A percentile compares a stretch with the other conserved stretches of the same genome.
These are phyloP conservation scores for Ellobium chinense DNA, from an alignment of 2,888 invertebrate genomes.

Conservation along the genomic window DNA sequence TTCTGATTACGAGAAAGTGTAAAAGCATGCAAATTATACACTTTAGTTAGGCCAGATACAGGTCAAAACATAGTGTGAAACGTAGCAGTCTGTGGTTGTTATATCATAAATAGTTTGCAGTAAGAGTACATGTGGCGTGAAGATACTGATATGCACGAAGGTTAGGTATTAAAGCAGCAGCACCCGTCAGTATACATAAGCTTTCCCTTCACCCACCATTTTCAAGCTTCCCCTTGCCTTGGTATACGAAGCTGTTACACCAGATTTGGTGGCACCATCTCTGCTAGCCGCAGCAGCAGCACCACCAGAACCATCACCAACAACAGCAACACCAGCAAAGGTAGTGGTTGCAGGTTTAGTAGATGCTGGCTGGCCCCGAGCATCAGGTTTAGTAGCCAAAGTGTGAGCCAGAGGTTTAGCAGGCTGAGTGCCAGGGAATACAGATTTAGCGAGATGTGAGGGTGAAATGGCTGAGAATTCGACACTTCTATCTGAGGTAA, in stretches of 20 bases:
- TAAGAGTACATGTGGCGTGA: no score
- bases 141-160: not conserved
- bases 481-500: no score
- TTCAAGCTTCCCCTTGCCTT: not conserved
- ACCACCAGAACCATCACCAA: constrained; percentile 2
- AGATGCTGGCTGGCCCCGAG: not conserved
- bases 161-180: not conserved
- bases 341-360: constrained; percentile 13
- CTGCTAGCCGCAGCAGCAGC: not conserved
- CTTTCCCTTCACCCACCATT: constrained; percentile 30
- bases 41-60: no score
- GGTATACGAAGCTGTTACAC: not conserved
- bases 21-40: no score
- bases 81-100: no score
- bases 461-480: no score
- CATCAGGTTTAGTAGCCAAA: not conserved
- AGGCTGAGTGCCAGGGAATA: not conserved
- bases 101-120: no score
- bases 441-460: no score
- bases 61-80: no score
- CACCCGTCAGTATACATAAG: not conserved
- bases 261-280: not conserved
- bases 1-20: no score
- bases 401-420: not conserved
- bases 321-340: not conserved